Percentiles rank a stretch among this genome's conserved stretches.
Conservation (phyloP, 2,797 vertebrate species). For the Eulemur coronatus region DNA sequence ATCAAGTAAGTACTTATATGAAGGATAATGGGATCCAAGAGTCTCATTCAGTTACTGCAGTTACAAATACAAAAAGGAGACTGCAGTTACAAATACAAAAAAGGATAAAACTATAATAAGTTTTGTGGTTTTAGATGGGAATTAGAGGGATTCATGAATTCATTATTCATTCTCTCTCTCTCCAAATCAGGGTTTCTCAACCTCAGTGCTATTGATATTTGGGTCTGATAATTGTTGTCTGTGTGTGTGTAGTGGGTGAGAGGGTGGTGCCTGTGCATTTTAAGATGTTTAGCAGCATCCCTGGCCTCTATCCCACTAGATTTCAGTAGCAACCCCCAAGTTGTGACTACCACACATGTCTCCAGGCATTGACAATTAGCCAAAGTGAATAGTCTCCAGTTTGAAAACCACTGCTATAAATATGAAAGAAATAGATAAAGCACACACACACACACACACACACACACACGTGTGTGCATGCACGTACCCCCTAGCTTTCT, state of each 20-base stretch:
- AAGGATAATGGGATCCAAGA: not conserved
- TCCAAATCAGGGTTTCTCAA: not conserved
- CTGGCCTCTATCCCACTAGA: not conserved
- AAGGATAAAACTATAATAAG: not conserved
- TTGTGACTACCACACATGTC: not conserved
- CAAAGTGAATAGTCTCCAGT: not conserved
- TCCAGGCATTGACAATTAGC: not conserved
- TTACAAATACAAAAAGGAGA: not conserved
- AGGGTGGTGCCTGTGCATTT: not conserved
- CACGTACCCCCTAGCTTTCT: not conserved
- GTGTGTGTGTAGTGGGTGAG: too few relatives aligned
- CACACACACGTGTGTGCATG: not conserved
- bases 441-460: too few relatives aligned
- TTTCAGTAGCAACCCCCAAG: not conserved
- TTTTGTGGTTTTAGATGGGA: not conserved
- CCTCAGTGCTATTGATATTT: not conserved
- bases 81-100: not conserved
- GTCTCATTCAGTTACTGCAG: not conserved
- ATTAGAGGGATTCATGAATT: not conserved
- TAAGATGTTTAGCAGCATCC: not conserved
- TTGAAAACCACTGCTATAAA: not conserved
- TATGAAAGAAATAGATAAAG: not conserved
- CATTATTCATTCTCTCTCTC: not conserved
- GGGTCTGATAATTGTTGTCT: not conserved
- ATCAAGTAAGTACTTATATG: not conserved